These are phyloP conservation scores for Phragmatobia fuliginosa DNA, from an alignment of 2,888 invertebrate species.

Conservation along the genomic window DNA sequence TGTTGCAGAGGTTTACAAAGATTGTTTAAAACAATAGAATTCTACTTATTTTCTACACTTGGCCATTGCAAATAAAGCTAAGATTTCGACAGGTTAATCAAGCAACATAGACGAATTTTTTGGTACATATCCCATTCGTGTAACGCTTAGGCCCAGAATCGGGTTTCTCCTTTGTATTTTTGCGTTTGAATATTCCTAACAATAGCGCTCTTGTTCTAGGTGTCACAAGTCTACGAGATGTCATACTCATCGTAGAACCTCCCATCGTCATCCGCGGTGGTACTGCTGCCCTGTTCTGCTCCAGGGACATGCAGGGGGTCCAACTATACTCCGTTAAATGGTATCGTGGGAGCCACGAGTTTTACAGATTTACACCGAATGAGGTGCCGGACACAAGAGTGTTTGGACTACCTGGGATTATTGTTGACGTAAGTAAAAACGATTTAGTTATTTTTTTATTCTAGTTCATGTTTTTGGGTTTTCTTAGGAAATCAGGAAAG, in stretches of 20 bases:
- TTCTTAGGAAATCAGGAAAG: no score
- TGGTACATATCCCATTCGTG: no score
- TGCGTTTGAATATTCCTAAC: neutral
- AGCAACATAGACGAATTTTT: no score
- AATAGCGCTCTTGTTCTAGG: slow-evolving; percentile 68
- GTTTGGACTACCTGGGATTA: slow-evolving; percentile 91
- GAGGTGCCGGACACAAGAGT: slow-evolving; percentile 91
- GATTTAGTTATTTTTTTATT: no score
- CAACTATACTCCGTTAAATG: slow-evolving; percentile 95
- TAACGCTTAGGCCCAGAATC: no score
- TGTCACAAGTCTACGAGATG: slow-evolving; percentile 90
- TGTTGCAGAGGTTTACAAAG: no score
- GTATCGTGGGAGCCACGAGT: slow-evolving; percentile 94
- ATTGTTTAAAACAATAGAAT: no score
- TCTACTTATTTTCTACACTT: no score
- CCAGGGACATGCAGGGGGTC: slow-evolving; percentile 91
- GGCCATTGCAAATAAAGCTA: no score
- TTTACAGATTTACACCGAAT: slow-evolving; percentile 93
- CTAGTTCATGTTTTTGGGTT: no score
- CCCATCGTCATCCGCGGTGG: slow-evolving; percentile 89
- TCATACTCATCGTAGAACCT: slow-evolving; percentile 90
- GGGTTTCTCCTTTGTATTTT: accelerated
- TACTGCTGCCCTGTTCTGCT: slow-evolving; percentile 90
- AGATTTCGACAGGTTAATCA: no score
- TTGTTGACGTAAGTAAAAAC: slow-evolving; percentile 92